A percentile compares a stretch with the other conserved stretches of the same genome.
Evolutionary conservation across 1,140 invertebrate genomes (phyloP).

Genomic region (Pseudachorutes palmiensis): DNA sequence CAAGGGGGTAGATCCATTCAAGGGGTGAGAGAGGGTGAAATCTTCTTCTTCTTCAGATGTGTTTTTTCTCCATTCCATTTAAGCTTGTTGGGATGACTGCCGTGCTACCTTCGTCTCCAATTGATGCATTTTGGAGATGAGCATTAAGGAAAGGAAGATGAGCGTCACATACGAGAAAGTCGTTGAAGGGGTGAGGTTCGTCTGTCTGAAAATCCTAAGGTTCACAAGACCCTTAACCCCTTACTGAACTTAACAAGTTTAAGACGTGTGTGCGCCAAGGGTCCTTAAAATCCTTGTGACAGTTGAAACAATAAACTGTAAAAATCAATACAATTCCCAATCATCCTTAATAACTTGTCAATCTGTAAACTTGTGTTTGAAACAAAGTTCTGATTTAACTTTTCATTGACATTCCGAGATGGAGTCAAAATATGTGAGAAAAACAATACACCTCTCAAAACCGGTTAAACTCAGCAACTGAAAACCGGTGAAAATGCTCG

Average conservation of each 20-base stretch:
- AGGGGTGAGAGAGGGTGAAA: neutral
- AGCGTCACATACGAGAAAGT: neutral
- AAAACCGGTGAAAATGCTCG: too few relatives aligned
- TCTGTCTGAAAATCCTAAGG: neutral
- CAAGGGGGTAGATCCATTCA: neutral
- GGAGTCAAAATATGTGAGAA: too few relatives aligned
- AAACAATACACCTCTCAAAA: too few relatives aligned
- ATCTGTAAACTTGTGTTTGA: too few relatives aligned
- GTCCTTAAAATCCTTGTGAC: neutral
- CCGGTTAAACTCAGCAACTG: too few relatives aligned
- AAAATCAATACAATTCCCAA: neutral
- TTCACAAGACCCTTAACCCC: neutral
- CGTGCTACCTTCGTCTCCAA: too few relatives aligned
- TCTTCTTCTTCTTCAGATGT: neutral
- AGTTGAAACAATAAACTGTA: neutral
- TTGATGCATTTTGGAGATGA: too few relatives aligned
- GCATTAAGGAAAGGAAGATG: neutral
- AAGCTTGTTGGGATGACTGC: too few relatives aligned
- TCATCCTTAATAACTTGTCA: too few relatives aligned
- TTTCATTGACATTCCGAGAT: too few relatives aligned
- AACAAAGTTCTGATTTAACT: too few relatives aligned
- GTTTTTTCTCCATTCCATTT: neutral
- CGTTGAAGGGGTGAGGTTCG: neutral
- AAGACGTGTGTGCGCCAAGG: neutral
- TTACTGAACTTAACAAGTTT: neutral